Percentiles rank a stretch among this genome's conserved stretches.
Conservation (phyloP, 2,888 invertebrate genomes). For the Marronus borbonicus region DNA sequence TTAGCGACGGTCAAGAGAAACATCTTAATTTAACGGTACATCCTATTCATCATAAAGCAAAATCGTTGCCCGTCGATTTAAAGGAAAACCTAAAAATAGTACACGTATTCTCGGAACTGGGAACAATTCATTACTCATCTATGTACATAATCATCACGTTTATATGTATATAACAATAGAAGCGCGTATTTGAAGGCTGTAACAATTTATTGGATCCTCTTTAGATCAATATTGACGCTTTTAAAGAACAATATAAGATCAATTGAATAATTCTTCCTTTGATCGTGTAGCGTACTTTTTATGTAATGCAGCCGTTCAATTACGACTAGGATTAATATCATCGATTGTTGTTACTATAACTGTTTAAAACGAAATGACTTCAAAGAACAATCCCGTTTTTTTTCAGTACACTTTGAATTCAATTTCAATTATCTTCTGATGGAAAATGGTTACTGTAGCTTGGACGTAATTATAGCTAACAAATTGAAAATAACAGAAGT, state of each 20-base stretch:
- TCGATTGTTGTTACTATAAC: neutral
- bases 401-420: neutral
- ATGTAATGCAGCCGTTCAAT: neutral
- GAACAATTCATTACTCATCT: slow-evolving; percentile 1
- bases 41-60: neutral
- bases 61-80: neutral
- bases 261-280: slow-evolving; percentile 25
- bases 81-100: slow-evolving; percentile 5
- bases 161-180: neutral
- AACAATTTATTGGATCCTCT: slow-evolving; percentile 2
- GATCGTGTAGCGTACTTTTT: neutral
- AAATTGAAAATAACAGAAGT: neutral
- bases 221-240: neutral
- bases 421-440: neutral
- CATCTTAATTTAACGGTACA: neutral
- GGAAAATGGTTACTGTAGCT: neutral
- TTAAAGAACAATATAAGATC: slow-evolving; percentile 14
- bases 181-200: neutral
- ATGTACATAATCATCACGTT: neutral
- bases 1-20: too few relatives aligned
- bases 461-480: neutral
- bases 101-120: neutral
- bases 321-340: neutral
- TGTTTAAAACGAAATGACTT: neutral
- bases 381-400: neutral